These are phyloP conservation scores for Gasterosteus nipponicus DNA, from an alignment of 2,113 vertebrate species.

Conservation along the genomic window DNA sequence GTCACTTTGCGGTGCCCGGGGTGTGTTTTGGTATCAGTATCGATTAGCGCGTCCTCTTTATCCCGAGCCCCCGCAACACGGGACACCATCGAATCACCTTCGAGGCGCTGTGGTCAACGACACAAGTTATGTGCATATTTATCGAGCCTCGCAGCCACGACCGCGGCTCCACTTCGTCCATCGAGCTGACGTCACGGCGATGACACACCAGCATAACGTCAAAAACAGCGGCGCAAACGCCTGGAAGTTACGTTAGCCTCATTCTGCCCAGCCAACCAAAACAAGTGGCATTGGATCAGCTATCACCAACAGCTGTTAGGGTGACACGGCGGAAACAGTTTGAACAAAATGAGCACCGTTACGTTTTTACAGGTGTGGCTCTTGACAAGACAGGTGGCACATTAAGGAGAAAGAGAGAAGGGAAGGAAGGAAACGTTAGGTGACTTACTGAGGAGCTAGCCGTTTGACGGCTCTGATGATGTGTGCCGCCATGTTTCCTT, in stretches of 20 bases:
- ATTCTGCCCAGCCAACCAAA: not conserved
- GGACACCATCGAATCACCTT: no score
- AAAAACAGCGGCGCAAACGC: not conserved
- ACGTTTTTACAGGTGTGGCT: no score
- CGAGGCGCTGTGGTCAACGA: no score
- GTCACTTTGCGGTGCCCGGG: no score
- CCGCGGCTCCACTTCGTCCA: accelerated
- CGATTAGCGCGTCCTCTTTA: no score
- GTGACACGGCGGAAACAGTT: not conserved
- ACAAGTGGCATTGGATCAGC: not conserved
- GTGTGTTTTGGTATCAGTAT: no score
- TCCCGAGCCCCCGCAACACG: no score
- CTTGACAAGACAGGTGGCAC: not conserved
- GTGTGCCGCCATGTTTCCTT: conserved; percentile 79
- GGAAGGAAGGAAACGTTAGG: conserved; percentile 55
- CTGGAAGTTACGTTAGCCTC: not conserved
- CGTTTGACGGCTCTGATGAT: conserved; percentile 52
- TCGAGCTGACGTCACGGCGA: no score
- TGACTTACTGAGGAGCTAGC: conserved; percentile 76
- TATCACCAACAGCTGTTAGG: not conserved
- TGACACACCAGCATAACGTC: not conserved
- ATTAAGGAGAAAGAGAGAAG: not conserved
- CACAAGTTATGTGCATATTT: not conserved
- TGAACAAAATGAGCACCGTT: not conserved
- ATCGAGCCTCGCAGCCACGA: not conserved